These are phyloP conservation scores for Spea hammondii DNA, from an alignment of 2,797 vertebrate species.

Conservation along the genomic window DNA sequence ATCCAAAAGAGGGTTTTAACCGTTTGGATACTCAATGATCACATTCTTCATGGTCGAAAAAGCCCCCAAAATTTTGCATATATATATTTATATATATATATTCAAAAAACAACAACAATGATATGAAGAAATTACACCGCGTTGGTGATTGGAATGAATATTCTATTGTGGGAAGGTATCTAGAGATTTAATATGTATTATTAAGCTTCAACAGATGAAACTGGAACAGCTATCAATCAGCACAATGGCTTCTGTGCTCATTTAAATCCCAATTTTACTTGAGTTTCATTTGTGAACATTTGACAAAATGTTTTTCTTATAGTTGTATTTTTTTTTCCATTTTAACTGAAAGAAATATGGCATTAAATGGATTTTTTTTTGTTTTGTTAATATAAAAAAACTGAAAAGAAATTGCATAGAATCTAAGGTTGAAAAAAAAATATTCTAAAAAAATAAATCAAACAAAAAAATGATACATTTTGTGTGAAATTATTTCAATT, in stretches of 20 bases:
- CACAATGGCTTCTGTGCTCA: conserved; percentile 55
- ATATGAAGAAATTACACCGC: conserved; percentile 78
- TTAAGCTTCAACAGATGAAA: conserved; percentile 54
- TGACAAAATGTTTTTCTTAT: conserved; percentile 14
- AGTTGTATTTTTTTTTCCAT: neutral
- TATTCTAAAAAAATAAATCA: no score
- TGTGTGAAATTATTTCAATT: neutral
- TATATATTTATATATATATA: conserved; percentile 36
- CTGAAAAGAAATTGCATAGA: conserved; percentile 34
- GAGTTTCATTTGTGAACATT: conserved; percentile 38
- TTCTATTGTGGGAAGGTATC: conserved; percentile 57
- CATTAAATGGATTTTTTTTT: conserved; percentile 30
- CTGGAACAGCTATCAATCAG: conserved; percentile 60
- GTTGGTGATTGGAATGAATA: conserved; percentile 68
- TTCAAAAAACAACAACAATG: conserved; percentile 78
- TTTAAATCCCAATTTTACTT: conserved; percentile 36
- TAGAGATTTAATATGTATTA: conserved; percentile 64
- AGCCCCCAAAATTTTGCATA: conserved; percentile 77
- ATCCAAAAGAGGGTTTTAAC: conserved; percentile 77
- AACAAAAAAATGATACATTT: no score
- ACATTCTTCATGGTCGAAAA: conserved; percentile 77
- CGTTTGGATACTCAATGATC: conserved; percentile 91
- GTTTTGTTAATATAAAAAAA: conserved; percentile 30
- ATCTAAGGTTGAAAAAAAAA: conserved; percentile 21
- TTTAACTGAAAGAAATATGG: conserved; percentile 22